A percentile compares a stretch with the other conserved stretches of the same genome.
Evolutionary conservation across 2,113 vertebrate species (phyloP).

Genomic region (Catagonus wagneri): DNA sequence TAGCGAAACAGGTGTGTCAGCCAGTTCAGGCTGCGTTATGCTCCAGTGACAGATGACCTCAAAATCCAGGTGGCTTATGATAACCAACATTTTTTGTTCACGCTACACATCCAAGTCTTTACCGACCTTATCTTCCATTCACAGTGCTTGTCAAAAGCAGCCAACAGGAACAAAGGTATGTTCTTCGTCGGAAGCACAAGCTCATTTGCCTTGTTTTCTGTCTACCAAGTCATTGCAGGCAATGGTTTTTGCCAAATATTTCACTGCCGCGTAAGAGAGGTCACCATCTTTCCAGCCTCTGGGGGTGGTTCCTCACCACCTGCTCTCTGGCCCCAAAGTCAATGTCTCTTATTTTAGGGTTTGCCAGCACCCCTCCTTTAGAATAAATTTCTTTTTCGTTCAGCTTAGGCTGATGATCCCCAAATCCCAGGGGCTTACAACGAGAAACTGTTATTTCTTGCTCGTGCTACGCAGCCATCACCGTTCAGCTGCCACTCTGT

Average conservation of each 20-base stretch:
- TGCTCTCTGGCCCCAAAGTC: not conserved
- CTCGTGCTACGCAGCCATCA: not conserved
- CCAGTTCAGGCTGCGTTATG: not conserved
- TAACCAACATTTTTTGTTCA: not conserved
- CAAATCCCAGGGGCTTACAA: not conserved
- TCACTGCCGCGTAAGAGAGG: not conserved
- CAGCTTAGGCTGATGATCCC: not conserved
- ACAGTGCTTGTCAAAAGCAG: conserved; percentile 8
- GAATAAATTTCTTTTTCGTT: not conserved
- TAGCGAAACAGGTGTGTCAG: not conserved
- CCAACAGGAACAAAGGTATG: not conserved
- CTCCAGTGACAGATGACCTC: not conserved
- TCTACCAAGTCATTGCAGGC: not conserved
- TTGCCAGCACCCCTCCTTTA: not conserved
- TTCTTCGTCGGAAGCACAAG: not conserved
- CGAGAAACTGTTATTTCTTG: not conserved
- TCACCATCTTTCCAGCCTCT: not conserved
- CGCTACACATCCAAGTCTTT: not conserved
- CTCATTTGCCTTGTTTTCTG: not conserved
- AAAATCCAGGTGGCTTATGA: not conserved
- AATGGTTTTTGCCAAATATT: not conserved
- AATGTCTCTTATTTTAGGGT: not conserved
- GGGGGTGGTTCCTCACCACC: not conserved
- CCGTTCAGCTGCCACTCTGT: not conserved
- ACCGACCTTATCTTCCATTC: not conserved